These are phyloP conservation scores for Erinaceus europaeus DNA, from an alignment of 2,113 vertebrate genomes.

Conservation along the genomic window DNA sequence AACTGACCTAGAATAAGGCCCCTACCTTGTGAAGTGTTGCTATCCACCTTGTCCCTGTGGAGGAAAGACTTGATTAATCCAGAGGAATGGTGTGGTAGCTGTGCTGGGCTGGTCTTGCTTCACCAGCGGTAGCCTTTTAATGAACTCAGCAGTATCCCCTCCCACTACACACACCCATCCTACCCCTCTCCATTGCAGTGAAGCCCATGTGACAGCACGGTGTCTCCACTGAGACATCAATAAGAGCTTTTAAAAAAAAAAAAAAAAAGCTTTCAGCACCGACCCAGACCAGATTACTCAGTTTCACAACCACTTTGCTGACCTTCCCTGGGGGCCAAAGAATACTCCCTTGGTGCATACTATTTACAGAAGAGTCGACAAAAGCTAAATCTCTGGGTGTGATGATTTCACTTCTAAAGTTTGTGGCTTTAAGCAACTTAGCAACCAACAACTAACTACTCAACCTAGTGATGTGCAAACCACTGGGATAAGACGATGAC, in stretches of 20 bases:
- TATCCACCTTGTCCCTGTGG: constrained; percentile 6
- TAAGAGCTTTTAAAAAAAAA: too few relatives aligned
- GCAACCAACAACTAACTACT: constrained; percentile 29
- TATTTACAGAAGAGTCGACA: constrained; percentile 64
- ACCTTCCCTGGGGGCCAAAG: constrained; percentile 58
- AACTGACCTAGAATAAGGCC: background rate
- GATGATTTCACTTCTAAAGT: constrained; percentile 66
- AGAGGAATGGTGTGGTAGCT: constrained; percentile 11
- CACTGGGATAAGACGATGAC: background rate
- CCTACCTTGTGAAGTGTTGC: constrained; percentile 58
- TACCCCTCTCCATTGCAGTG: constrained; percentile 37
- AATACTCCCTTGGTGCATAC: constrained; percentile 28
- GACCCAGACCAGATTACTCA: constrained; percentile 72
- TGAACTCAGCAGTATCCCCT: constrained; percentile 59
- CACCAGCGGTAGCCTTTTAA: constrained; percentile 50
- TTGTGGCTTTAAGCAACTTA: constrained; percentile 56
- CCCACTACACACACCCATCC: constrained; percentile 1
- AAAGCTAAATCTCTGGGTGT: background rate
- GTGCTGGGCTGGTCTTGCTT: constrained; percentile 23
- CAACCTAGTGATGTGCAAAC: constrained; percentile 16
- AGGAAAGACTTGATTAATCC: constrained; percentile 35
- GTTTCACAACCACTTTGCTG: constrained; percentile 70
- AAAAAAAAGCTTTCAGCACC: too few relatives aligned
- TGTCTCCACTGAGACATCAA: constrained; percentile 75
- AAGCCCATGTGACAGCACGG: constrained; percentile 69